Conservation (phyloP, 2,888 invertebrate species). For the Zaprionus lineosus region DNA sequence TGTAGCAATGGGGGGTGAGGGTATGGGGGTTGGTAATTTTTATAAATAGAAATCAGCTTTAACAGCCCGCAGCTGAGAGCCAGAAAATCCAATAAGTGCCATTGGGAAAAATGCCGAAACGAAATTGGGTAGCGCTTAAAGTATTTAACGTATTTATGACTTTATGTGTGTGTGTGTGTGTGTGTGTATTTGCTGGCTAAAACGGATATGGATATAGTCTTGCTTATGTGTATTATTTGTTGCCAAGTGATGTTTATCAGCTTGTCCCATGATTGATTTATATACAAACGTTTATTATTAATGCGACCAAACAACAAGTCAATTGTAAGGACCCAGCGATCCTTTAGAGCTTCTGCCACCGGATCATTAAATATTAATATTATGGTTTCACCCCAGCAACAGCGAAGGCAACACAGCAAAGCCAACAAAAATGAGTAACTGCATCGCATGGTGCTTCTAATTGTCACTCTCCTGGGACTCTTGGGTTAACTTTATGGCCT, state of each 20-base stretch:
- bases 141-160: constrained; percentile 46
- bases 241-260: constrained; percentile 61
- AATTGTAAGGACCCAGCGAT: constrained; percentile 41
- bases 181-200: not conserved
- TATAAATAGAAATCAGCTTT: constrained; percentile 40
- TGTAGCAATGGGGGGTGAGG: too few species aligned
- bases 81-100: constrained; percentile 72
- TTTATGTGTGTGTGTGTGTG: constrained; percentile 14
- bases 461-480: constrained; percentile 33
- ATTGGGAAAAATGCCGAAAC: constrained; percentile 31
- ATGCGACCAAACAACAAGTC: constrained; percentile 50
- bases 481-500: constrained; percentile 7
- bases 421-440: not conserved
- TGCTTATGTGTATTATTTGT: constrained; percentile 12
- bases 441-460: constrained; percentile 14
- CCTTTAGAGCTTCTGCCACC: constrained; percentile 10
- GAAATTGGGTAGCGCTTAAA: constrained; percentile 66
- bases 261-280: constrained; percentile 75
- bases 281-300: constrained; percentile 53
- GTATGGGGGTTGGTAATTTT: too few species aligned
- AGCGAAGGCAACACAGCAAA: not conserved
- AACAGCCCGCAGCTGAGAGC: constrained; percentile 13
- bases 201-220: too few species aligned
- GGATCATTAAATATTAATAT: constrained; percentile 43
- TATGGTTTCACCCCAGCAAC: not conserved